phyloP scores from a whole-genome alignment of 2,888 invertebrate genomes.

The Eueremaeus valkanovi region DNA sequence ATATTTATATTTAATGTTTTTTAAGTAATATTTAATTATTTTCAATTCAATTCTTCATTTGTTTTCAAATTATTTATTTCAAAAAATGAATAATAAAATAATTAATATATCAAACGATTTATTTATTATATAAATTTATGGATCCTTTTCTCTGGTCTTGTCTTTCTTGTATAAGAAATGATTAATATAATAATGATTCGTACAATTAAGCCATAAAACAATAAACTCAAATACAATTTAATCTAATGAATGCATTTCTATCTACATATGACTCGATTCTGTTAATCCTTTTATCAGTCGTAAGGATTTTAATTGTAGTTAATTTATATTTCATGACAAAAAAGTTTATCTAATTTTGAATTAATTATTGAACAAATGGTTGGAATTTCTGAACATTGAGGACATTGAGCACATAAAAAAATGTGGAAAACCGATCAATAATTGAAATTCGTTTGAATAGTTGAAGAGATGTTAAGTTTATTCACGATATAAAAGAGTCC shows the following conservation, averaged over 20 bases:
- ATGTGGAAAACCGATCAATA: no score
- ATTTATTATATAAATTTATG: neutral
- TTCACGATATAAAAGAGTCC: neutral
- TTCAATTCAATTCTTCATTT: neutral
- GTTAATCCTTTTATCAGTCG: slow-evolving; percentile 2
- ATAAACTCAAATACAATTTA: neutral
- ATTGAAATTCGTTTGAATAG: neutral
- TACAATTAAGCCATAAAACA: slow-evolving; percentile 12
- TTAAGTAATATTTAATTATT: neutral
- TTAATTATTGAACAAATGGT: no score
- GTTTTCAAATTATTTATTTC: neutral
- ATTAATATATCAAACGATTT: neutral
- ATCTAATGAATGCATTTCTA: neutral
- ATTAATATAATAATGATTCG: slow-evolving; percentile 1
- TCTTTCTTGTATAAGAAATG: neutral
- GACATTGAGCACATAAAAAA: no score
- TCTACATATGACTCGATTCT: neutral
- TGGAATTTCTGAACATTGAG: no score
- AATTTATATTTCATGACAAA: no score
- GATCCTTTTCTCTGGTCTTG: neutral
- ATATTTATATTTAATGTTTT: neutral
- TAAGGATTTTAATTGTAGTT: neutral
- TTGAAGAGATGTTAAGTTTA: neutral
- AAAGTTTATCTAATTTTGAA: neutral
- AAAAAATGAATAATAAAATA: neutral